Evolutionary conservation across 2,797 vertebrate species (phyloP), one percentile per base, ranked within the genome.

Genomic region (Heterohyrax brucei): DNA sequence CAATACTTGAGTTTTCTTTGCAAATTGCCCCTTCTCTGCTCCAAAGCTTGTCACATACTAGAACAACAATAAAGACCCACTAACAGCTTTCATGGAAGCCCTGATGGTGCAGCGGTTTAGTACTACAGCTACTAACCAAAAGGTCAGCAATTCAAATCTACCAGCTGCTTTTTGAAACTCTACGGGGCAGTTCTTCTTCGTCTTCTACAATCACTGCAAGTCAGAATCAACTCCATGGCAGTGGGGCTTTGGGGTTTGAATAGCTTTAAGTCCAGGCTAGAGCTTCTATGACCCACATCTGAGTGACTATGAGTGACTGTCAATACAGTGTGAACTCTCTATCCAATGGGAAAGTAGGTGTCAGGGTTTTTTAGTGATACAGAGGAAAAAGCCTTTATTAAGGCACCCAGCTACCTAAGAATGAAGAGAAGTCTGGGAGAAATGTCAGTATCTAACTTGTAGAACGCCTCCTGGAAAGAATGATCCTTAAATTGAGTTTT

Each of bases 401-500:
- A 19, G 21, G 4, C 19, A 70, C 9, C 48, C 33, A 87, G 19
- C 56, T 83, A 33, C 26, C 73, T 87, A 59, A 90, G 61, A 81
- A 85, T 28, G 21, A 72, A 90, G 73, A 91, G n/a, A 77, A 80
- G 24, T 33, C 6, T 46, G 26, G 56, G 19, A 79, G 12, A 86
- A 89, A 22, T 78, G 3, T 68, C 66, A 14, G 0, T 50, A 39
- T 82, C 48, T 92, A 87, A 90, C 48, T 75, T 39, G 56, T 53
- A 83, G 89, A 81, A 83, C 46, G 75, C 26, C 81, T 92, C 75
- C 72, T 76, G 53, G 53, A 56, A 56, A 13, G 12, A 56, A 56
- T 56, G 53, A 56, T 56, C 12, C 53, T 56, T 46, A 3, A 95
- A 87, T 62, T 70, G 30, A 85, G 33, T 95, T 83, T 72, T 88